These are phyloP conservation scores for Acleris cristana DNA, from an alignment of 2,888 invertebrate species.

Conservation along the genomic window DNA sequence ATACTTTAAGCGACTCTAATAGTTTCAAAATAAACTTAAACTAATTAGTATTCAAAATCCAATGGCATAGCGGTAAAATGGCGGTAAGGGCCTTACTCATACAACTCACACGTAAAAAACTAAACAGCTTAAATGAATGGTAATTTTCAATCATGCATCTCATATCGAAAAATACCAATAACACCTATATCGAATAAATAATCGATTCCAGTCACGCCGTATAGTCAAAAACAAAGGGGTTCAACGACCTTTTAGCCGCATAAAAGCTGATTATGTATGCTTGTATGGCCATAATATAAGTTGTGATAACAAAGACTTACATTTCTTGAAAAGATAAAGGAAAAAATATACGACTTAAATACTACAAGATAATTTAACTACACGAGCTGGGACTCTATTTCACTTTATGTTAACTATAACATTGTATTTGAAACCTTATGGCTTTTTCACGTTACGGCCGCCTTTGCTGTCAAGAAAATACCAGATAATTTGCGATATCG, in stretches of 20 bases:
- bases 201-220: conserved; percentile 27
- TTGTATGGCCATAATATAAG: conserved; percentile 13
- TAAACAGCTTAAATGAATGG: conserved; percentile 4
- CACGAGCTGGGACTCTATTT: too few relatives aligned
- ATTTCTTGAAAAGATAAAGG: not conserved
- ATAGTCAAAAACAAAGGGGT: conserved; percentile 35
- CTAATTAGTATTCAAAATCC: too few relatives aligned
- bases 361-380: too few relatives aligned
- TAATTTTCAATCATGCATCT: conserved; percentile 1
- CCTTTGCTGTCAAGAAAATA: too few relatives aligned
- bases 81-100: too few relatives aligned
- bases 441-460: too few relatives aligned
- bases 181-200: conserved; percentile 26
- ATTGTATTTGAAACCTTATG: too few relatives aligned
- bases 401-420: too few relatives aligned
- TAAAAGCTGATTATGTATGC: conserved; percentile 17
- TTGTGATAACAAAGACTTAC: conserved; percentile 13
- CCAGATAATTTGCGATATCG: too few relatives aligned
- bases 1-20: too few relatives aligned
- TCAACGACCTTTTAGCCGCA: conserved; percentile 20
- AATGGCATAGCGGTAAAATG: too few relatives aligned
- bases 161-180: conserved; percentile 8
- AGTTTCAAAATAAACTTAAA: too few relatives aligned
- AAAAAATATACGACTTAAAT: not conserved
- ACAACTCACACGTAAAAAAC: not conserved